A percentile compares a stretch with the other conserved stretches of the same genome.
phyloP scores from a whole-genome alignment of 2,888 invertebrate genomes.

The Desoria tigrina region DNA sequence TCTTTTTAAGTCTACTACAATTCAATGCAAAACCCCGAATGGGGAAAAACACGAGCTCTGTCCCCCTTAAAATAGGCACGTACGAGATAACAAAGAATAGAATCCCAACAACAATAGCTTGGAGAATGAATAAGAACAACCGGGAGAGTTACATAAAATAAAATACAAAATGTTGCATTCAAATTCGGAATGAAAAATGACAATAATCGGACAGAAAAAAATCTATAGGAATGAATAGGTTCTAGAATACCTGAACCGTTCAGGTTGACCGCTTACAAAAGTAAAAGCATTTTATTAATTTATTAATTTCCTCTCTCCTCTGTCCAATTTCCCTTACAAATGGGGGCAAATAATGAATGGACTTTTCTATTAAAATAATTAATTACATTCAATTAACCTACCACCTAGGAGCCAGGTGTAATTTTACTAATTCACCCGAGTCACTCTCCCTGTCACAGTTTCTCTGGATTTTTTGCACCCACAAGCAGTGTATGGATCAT shows the following conservation, averaged over 20 bases:
- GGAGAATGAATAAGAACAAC: not conserved
- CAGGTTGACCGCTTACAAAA: too few relatives aligned
- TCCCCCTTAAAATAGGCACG: not conserved
- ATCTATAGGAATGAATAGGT: too few relatives aligned
- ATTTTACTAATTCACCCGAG: not conserved
- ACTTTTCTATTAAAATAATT: constrained; percentile 15
- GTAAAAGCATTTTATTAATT: constrained; percentile 1
- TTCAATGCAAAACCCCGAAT: too few relatives aligned
- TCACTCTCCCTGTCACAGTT: too few relatives aligned
- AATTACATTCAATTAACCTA: constrained; percentile 22
- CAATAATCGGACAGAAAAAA: too few relatives aligned
- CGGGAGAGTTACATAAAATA: too few relatives aligned
- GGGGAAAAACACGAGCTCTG: too few relatives aligned
- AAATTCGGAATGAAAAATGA: too few relatives aligned
- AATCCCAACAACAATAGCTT: not conserved
- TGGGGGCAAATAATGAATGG: constrained; percentile 8
- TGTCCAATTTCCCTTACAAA: not conserved
- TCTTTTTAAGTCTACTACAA: constrained; percentile 3
- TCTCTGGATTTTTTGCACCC: too few relatives aligned
- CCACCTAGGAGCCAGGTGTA: not conserved
- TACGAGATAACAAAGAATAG: not conserved
- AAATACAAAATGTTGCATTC: too few relatives aligned
- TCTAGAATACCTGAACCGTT: too few relatives aligned
- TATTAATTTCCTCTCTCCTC: not conserved
- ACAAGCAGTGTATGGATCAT: too few relatives aligned